Evolutionary conservation across 1,140 invertebrate species (phyloP).

Genomic region (Euura lappo): DNA sequence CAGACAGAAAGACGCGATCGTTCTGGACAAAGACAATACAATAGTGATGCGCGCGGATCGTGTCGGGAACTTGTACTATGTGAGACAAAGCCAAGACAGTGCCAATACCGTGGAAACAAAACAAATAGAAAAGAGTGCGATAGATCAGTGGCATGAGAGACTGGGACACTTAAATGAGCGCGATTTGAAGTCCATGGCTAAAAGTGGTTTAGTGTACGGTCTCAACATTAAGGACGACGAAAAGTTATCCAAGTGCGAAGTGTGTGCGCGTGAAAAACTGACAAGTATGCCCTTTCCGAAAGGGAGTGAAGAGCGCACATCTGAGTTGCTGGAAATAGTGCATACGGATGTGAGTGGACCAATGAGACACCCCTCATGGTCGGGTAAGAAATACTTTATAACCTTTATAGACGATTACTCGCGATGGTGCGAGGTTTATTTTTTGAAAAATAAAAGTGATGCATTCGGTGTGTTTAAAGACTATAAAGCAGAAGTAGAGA

Average conservation of each 20-base stretch:
- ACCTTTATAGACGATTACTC: constrained; percentile 21
- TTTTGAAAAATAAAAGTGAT: constrained; percentile 23
- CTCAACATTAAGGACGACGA: constrained; percentile 20
- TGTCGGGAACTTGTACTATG: too few species aligned
- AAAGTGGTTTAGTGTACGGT: constrained; percentile 22
- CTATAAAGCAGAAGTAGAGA: constrained; percentile 32
- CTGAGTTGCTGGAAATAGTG: constrained; percentile 17
- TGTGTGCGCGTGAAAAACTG: constrained; percentile 19
- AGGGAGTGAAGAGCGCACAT: constrained; percentile 9
- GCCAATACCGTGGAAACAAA: too few species aligned
- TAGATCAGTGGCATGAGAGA: too few species aligned
- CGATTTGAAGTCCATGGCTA: too few species aligned
- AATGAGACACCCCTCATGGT: constrained; percentile 12
- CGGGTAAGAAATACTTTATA: background rate
- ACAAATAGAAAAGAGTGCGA: too few species aligned
- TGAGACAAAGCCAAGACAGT: too few species aligned
- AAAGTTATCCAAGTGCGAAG: constrained; percentile 17
- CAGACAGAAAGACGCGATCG: too few species aligned
- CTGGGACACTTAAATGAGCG: too few species aligned
- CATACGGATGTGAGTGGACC: constrained; percentile 21
- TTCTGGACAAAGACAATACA: too few species aligned
- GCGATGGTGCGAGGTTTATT: constrained; percentile 15
- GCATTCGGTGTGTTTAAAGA: constrained; percentile 25
- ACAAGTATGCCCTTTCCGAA: constrained; percentile 18
- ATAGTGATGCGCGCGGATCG: too few species aligned